Conservation (phyloP, 2,888 invertebrate genomes). For the Tenthredo amoena region DNA sequence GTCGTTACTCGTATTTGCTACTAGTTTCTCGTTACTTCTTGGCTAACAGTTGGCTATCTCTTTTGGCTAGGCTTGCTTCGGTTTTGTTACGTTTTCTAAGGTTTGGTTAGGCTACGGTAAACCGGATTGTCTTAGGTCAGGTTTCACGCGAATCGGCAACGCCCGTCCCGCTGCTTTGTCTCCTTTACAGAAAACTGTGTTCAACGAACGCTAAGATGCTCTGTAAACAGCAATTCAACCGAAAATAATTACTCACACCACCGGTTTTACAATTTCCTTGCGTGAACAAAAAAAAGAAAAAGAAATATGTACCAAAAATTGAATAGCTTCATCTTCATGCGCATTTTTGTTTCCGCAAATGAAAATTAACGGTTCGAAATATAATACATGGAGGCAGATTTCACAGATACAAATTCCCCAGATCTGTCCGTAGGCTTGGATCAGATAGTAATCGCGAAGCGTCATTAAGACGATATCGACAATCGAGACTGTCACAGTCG, state of each 20-base stretch:
- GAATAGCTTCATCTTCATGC: not conserved
- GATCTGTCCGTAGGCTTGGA: not conserved
- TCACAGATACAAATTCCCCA: not conserved
- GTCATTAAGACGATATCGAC: constrained; percentile 32
- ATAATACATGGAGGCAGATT: not conserved
- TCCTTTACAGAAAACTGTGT: not conserved
- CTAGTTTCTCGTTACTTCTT: constrained; percentile 19
- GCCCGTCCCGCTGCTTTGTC: constrained; percentile 19
- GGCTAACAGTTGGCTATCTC: not conserved
- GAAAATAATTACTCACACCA: not conserved
- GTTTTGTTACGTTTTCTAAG: not conserved
- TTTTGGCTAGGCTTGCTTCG: not conserved
- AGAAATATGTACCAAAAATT: not conserved
- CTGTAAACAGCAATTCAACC: not conserved
- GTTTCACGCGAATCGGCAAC: constrained; percentile 39
- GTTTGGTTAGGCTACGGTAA: constrained; percentile 14
- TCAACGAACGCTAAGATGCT: not conserved
- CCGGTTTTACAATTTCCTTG: not conserved
- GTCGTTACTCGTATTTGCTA: constrained; percentile 30
- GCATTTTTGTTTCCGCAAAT: not conserved
- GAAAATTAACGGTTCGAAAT: not conserved
- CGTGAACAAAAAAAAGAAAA: too few relatives aligned
- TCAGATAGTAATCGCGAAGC: constrained; percentile 1
- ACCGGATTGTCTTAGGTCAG: constrained; percentile 48
- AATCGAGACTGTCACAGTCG: constrained; percentile 24